Percentiles rank a stretch among this genome's conserved stretches.
phyloP scores from a whole-genome alignment of 1,140 invertebrate species.

The Brachionus calyciflorus region DNA sequence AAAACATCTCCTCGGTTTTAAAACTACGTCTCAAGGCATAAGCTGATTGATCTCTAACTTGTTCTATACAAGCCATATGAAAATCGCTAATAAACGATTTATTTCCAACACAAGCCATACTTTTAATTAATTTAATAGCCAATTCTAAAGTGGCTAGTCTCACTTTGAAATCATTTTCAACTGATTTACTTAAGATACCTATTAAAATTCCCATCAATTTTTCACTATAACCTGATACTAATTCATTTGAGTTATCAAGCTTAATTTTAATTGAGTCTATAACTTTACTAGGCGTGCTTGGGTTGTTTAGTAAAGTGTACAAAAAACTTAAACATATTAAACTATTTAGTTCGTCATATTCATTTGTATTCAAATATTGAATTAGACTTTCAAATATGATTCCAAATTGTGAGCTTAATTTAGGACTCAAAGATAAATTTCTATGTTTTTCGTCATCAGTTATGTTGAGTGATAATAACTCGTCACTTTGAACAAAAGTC shows the following conservation, averaged over 20 bases:
- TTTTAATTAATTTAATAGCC: constrained; percentile 72
- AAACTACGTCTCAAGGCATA: constrained; percentile 84
- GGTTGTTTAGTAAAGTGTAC: constrained; percentile 27
- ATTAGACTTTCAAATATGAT: constrained; percentile 22
- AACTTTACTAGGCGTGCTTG: neutral
- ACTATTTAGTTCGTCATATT: constrained; percentile 38
- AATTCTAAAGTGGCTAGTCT: constrained; percentile 87
- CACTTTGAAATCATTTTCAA: constrained; percentile 62
- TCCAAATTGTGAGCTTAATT: constrained; percentile 12
- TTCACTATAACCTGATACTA: neutral
- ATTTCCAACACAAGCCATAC: constrained; percentile 60
- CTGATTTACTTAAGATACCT: constrained; percentile 33
- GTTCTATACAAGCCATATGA: constrained; percentile 71
- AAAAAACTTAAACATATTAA: constrained; percentile 7
- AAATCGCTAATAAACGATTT: constrained; percentile 66
- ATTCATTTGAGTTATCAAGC: neutral
- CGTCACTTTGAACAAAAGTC: neutral
- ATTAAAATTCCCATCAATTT: constrained; percentile 1
- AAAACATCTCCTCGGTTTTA: constrained; percentile 95
- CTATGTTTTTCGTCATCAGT: constrained; percentile 22
- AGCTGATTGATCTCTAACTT: constrained; percentile 79
- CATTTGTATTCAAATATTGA: constrained; percentile 23
- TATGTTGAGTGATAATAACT: neutral
- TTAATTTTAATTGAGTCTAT: neutral
- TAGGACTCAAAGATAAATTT: neutral